Evolutionary conservation across 2,797 vertebrate genomes (phyloP).

Genomic region (Lophius americanus): DNA sequence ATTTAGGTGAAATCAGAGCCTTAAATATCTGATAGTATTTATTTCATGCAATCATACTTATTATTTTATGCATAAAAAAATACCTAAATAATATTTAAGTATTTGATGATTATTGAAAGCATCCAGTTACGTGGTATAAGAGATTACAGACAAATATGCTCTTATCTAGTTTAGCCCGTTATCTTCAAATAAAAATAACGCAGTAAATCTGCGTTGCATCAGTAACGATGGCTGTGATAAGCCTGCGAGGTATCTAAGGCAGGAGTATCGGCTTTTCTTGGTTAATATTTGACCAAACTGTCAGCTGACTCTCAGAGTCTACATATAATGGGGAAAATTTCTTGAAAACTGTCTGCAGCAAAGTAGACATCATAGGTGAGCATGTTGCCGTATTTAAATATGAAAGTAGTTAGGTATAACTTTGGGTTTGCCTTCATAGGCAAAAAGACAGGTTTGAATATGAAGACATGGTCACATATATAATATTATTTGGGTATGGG

Average conservation of each 20-base stretch:
- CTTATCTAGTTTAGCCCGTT: background rate
- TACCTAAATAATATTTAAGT: background rate
- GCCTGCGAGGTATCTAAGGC: constrained; percentile 22
- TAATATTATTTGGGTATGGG: background rate
- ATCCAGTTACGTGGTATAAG: constrained; percentile 2
- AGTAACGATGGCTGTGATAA: constrained; percentile 23
- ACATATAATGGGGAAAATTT: constrained; percentile 60
- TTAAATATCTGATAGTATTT: too few relatives aligned
- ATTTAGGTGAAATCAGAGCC: too few relatives aligned
- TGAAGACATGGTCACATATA: too few relatives aligned
- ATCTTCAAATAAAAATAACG: too few relatives aligned
- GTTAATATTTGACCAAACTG: constrained; percentile 64
- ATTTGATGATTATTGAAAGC: background rate
- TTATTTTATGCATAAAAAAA: too few relatives aligned
- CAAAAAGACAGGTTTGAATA: background rate
- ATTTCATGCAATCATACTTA: too few relatives aligned
- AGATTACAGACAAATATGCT: background rate
- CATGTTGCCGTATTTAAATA: background rate
- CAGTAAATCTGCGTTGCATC: constrained; percentile 2
- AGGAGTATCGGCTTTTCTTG: constrained; percentile 22
- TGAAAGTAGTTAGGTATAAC: background rate
- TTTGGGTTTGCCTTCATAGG: background rate
- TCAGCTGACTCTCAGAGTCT: constrained; percentile 49
- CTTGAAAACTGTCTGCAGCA: constrained; percentile 55
- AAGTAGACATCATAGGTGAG: constrained; percentile 68